Conservation (phyloP, 2,113 vertebrate species). For the Salminus brasiliensis region DNA sequence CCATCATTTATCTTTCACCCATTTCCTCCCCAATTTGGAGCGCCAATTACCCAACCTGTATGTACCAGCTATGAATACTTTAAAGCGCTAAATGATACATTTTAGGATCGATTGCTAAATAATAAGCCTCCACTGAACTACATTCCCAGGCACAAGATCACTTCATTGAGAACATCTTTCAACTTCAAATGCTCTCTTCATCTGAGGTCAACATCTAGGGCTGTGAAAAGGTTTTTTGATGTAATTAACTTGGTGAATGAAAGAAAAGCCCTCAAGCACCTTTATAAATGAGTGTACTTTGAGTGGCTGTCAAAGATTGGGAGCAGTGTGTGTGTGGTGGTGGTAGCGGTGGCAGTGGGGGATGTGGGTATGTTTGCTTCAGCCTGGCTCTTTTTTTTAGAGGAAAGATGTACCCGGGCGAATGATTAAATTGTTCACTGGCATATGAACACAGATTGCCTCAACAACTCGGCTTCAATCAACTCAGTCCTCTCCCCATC, state of each 20-base stretch:
- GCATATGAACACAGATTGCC: constrained; percentile 31
- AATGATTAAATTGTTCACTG: constrained; percentile 43
- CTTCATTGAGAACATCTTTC: background rate
- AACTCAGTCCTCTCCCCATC: background rate
- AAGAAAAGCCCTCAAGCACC: background rate
- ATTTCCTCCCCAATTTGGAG: too few relatives aligned
- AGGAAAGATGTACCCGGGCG: background rate
- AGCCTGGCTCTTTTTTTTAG: background rate
- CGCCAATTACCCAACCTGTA: too few relatives aligned
- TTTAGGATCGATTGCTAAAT: too few relatives aligned
- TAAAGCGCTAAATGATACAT: too few relatives aligned
- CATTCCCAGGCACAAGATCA: too few relatives aligned
- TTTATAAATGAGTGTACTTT: background rate
- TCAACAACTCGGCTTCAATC: background rate
- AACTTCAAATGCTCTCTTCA: background rate
- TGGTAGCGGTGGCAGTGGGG: background rate
- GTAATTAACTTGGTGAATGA: background rate
- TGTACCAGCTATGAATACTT: too few relatives aligned
- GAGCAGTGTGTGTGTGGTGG: background rate
- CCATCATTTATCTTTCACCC: too few relatives aligned
- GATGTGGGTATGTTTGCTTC: background rate
- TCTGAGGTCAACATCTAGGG: background rate
- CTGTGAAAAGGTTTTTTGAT: background rate
- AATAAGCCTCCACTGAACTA: too few relatives aligned
- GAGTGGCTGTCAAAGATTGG: background rate